These are phyloP conservation scores for Clarias gariepinus DNA, from an alignment of 2,113 vertebrate species.

Conservation along the genomic window DNA sequence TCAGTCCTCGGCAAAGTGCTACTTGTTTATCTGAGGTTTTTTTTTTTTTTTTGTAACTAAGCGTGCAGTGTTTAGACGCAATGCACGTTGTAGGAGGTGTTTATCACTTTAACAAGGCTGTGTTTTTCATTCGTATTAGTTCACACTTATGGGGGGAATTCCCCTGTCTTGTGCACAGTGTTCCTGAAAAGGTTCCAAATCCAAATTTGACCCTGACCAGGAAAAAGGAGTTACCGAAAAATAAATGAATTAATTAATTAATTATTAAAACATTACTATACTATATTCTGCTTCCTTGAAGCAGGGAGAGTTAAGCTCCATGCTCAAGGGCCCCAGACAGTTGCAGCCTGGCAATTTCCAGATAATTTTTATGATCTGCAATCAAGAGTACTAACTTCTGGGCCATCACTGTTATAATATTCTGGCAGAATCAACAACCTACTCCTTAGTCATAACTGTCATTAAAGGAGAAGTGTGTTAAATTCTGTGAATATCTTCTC, in stretches of 20 bases:
- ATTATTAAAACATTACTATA: too few relatives aligned
- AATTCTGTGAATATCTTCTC: too few relatives aligned
- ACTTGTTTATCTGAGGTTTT: too few relatives aligned
- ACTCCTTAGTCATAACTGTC: not conserved
- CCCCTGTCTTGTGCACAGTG: not conserved
- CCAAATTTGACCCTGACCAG: not conserved
- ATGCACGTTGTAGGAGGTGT: too few relatives aligned
- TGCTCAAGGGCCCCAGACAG: not conserved
- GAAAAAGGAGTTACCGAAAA: not conserved
- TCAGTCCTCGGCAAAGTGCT: too few relatives aligned
- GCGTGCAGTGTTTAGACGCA: too few relatives aligned
- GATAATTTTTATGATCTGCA: not conserved
- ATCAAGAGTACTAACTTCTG: not conserved
- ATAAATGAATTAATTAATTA: not conserved
- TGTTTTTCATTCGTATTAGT: too few relatives aligned
- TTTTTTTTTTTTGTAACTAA: too few relatives aligned
- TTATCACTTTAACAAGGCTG: too few relatives aligned
- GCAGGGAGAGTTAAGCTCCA: not conserved
- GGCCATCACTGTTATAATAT: not conserved
- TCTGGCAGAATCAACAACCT: not conserved
- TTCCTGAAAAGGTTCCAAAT: not conserved
- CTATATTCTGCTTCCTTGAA: not conserved
- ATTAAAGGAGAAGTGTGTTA: not conserved
- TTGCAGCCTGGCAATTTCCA: not conserved
- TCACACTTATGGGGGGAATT: not conserved